Conservation (phyloP, 1,140 invertebrate genomes). For the Megalonaias nervosa region DNA sequence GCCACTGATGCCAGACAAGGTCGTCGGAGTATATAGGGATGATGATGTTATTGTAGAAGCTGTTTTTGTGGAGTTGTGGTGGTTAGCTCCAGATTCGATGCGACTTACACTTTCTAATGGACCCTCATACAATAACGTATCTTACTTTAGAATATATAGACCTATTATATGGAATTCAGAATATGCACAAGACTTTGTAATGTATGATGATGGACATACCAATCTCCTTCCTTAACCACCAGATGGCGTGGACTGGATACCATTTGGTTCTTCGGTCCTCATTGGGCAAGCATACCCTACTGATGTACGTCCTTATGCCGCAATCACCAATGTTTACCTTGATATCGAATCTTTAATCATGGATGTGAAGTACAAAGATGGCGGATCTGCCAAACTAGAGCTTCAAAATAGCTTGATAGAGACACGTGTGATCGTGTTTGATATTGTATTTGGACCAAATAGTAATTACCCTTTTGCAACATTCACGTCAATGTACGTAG, state of each 20-base stretch:
- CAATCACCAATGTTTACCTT: conserved; percentile 34
- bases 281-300: conserved; percentile 38
- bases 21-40: conserved; percentile 25
- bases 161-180: conserved; percentile 31
- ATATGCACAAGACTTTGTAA: conserved; percentile 44
- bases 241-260: too few species aligned
- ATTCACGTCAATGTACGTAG: conserved; percentile 52
- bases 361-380: conserved; percentile 38
- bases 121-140: conserved; percentile 28
- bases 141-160: conserved; percentile 39
- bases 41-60: conserved; percentile 38
- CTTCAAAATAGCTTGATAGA: conserved; percentile 25
- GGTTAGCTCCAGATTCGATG: conserved; percentile 42
- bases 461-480: conserved; percentile 52
- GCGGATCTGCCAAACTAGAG: conserved; percentile 25
- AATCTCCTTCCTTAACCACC: too few species aligned
- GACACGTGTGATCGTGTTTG: conserved; percentile 24
- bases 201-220: too few species aligned
- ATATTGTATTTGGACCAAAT: conserved; percentile 27
- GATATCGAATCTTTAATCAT: conserved; percentile 23
- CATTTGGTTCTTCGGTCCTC: conserved; percentile 41
- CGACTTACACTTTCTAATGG: conserved; percentile 23
- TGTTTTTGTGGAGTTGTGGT: conserved; percentile 48
- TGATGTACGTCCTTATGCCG: conserved; percentile 34
- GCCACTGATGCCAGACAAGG: conserved; percentile 28